Percentiles rank a stretch among this genome's conserved stretches.
Conservation (phyloP, 2,888 invertebrate species). For the Prosopocoilus inquinatus region DNA sequence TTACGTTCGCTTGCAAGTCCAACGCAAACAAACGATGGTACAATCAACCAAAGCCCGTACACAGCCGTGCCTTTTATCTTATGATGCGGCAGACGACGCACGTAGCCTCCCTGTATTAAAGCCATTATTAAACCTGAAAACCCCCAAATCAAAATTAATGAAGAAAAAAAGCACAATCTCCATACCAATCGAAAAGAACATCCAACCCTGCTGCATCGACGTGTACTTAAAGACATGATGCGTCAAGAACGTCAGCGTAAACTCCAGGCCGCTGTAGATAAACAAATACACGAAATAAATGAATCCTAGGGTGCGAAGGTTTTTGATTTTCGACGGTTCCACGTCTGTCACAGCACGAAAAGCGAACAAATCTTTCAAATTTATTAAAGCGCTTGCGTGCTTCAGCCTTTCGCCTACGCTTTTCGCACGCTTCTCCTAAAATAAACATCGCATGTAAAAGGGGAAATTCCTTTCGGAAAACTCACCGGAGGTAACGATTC, state of each 20-base stretch:
- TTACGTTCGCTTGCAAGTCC: conserved; percentile 65
- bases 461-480: conserved; percentile 9
- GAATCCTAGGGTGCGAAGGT: conserved; percentile 67
- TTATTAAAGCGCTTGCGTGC: conserved; percentile 42
- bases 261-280: conserved; percentile 94
- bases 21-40: conserved; percentile 83
- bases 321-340: conserved; percentile 59
- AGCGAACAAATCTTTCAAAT: conserved; percentile 53
- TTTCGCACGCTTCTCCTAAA: conserved; percentile 68
- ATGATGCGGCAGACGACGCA: conserved; percentile 72
- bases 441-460: conserved; percentile 31
- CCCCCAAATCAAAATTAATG: not conserved
- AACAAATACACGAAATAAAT: conserved; percentile 91
- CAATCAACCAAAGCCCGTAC: conserved; percentile 76
- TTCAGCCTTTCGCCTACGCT: conserved; percentile 59
- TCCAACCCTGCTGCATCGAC: conserved; percentile 96
- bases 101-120: conserved; percentile 83
- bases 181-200: conserved; percentile 90
- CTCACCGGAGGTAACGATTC: conserved; percentile 79
- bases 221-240: conserved; percentile 88
- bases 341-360: conserved; percentile 69
- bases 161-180: conserved; percentile 2
- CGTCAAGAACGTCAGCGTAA: conserved; percentile 94
- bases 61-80: conserved; percentile 71
- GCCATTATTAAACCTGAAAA: conserved; percentile 78